Percentiles rank a stretch among this genome's conserved stretches.
phyloP scores from a whole-genome alignment of 1,140 invertebrate species.

The Atta colombica region DNA sequence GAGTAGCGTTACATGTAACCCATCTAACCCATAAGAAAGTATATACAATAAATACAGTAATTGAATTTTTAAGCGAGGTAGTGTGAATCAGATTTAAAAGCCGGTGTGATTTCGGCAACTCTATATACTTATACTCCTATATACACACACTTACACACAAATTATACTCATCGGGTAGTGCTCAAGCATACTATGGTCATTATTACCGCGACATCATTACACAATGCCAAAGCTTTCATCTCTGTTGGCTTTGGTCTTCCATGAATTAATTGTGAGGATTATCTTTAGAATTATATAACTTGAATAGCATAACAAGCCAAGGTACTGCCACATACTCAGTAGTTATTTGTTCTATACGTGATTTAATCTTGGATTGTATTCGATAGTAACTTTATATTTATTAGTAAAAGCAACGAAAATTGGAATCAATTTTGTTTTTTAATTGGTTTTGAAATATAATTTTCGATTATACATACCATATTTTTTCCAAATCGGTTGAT shows the following conservation, averaged over 20 bases:
- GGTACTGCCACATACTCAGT: background rate
- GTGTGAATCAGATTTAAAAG: too few relatives aligned
- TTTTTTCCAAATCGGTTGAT: background rate
- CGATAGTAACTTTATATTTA: slow-evolving; percentile 8
- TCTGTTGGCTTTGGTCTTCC: slow-evolving; percentile 9
- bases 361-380: background rate
- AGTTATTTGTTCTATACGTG: background rate
- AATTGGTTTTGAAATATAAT: slow-evolving; percentile 1
- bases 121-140: too few relatives aligned
- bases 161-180: slow-evolving; percentile 23
- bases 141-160: slow-evolving; percentile 27
- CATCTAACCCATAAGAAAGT: too few relatives aligned
- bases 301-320: slow-evolving; percentile 38
- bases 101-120: too few relatives aligned
- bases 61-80: too few relatives aligned
- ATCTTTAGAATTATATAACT: slow-evolving; percentile 24
- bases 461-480: background rate
- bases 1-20: too few relatives aligned
- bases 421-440: background rate
- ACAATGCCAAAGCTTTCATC: slow-evolving; percentile 57
- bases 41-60: too few relatives aligned
- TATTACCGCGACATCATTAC: slow-evolving; percentile 51
- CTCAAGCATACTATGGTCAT: slow-evolving; percentile 40
- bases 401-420: background rate
- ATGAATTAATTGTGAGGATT: slow-evolving; percentile 63